Conservation (phyloP, 2,113 vertebrate genomes). For the Corythornis vintsioides region DNA sequence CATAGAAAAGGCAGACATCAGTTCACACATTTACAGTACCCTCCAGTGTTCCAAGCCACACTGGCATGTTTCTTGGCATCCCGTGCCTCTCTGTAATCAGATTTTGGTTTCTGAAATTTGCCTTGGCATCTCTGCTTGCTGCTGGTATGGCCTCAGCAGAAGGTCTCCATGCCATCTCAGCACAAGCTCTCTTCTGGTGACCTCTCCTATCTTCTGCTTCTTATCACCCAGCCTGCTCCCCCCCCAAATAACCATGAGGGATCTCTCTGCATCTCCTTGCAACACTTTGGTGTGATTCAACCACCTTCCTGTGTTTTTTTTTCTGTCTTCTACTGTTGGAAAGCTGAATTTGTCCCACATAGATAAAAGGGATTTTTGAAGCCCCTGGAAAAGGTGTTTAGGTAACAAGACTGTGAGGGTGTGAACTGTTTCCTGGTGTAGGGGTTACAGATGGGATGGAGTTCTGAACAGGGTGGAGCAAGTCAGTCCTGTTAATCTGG, state of each 20-base stretch:
- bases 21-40: background rate
- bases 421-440: background rate
- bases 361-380: background rate
- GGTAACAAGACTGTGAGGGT: background rate
- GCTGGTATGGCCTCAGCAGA: background rate
- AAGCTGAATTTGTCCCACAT: background rate
- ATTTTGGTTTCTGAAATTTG: background rate
- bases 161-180: background rate
- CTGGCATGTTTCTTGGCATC: background rate
- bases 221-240: background rate
- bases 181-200: background rate
- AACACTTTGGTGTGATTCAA: background rate
- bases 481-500: background rate
- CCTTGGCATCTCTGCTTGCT: background rate
- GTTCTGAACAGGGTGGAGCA: accelerated
- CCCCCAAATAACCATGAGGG: background rate
- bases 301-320: too few species aligned
- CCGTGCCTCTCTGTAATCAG: background rate
- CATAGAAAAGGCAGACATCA: background rate
- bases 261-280: background rate
- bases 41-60: background rate
- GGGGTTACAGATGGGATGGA: background rate
- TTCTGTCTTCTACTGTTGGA: background rate
- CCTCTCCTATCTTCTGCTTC: background rate
- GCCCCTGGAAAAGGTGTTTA: background rate